Evolutionary conservation across 2,888 invertebrate genomes (phyloP), one percentile per base, ranked within the genome.

Genomic region (Eustalomyia histrio): DNA sequence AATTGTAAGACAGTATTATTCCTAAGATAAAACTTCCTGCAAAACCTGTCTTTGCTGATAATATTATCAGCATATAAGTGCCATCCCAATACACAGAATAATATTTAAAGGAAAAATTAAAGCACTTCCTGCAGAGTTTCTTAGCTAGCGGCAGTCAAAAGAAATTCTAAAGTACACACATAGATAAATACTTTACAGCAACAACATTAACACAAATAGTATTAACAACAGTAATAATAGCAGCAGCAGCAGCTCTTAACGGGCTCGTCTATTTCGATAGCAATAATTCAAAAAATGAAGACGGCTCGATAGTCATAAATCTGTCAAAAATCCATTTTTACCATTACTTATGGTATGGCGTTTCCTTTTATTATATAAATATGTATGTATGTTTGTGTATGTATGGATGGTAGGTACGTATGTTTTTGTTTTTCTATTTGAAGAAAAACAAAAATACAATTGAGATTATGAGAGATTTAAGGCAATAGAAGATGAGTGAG

Each of bases 261-360:
- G 68, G 79, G 63, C 76, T 83, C 73, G 83, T 89, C 90, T 90
- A 89, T 90, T 89, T 89, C 86, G 90, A 90, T 88, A 88, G 90
- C 89, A 88, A 89, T 89, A 89, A 89, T 90, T 89, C 90, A 89
- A 89, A 89, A 87, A 86, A 87, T 87, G 86, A 89, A 88, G 90
- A 90, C 88, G 89, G 90, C 89, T 88, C 89, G 88, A 89, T 89
- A 90, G 90, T 89, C 89, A 89, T 89, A 89, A 89, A 89, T 89
- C 89, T 89, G 89, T 89, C 89, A 89, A 89, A 89, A 89, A 89
- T 90, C 89, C 90, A 89, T 89, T 89, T 89, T 89, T 89, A 89
- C 84, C 87, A 89, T 89, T 88, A 87, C 88, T 82, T 76, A 79
- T 79, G 67, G 73, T 57, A 76, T 82, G 73, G 78, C 68, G 69